phyloP scores from a whole-genome alignment of 1,140 invertebrate genomes.

The Sesamia nonagrioides region DNA sequence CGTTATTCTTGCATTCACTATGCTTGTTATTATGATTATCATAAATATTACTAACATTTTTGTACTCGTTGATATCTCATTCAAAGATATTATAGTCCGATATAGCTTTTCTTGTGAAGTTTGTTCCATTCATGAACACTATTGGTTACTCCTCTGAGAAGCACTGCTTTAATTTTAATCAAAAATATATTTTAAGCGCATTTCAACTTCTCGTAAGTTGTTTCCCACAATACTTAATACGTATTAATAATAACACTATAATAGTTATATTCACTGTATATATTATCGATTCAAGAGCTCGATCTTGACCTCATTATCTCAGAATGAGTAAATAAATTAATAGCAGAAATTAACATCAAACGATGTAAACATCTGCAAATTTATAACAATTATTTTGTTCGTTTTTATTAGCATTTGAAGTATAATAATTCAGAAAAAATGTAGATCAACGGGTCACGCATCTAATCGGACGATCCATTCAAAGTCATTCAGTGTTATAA shows the following conservation, averaged over 20 bases:
- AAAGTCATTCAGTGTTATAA: not conserved
- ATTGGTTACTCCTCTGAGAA: too few species aligned
- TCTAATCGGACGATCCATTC: not conserved
- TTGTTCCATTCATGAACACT: too few species aligned
- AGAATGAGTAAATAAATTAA: not conserved
- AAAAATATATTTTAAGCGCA: too few species aligned
- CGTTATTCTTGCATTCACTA: constrained; percentile 58
- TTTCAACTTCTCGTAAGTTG: not conserved
- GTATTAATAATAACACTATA: not conserved
- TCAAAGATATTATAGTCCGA: too few species aligned
- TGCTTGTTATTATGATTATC: constrained; percentile 32
- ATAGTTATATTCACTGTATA: not conserved
- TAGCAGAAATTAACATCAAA: not conserved
- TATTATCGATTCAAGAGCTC: constrained; percentile 1
- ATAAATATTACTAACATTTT: constrained; percentile 20
- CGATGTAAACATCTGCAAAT: not conserved
- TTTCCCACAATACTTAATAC: not conserved
- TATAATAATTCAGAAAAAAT: not conserved
- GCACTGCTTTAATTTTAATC: too few species aligned
- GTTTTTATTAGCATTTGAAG: not conserved
- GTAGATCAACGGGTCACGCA: not conserved
- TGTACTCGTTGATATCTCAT: not conserved
- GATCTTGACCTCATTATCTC: constrained; percentile 47
- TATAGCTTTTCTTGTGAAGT: too few species aligned
- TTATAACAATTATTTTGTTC: not conserved